phyloP scores from a whole-genome alignment of 2,113 vertebrate genomes.

The Gallinago jamesoni region DNA sequence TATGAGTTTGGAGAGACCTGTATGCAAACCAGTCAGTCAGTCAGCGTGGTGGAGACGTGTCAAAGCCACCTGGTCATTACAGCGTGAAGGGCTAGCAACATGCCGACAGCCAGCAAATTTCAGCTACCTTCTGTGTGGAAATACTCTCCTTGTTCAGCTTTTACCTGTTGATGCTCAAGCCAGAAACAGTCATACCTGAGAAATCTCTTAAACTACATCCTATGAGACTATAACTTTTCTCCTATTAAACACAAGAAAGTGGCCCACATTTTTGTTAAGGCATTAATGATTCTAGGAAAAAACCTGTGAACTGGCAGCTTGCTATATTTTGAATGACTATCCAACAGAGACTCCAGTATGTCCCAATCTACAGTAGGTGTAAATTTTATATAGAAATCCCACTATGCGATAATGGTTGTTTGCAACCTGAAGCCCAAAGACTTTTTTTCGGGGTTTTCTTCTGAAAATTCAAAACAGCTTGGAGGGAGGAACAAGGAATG shows the following conservation, averaged over 20 bases:
- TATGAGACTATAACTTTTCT: not conserved
- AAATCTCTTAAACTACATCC: not conserved
- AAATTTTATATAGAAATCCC: not conserved
- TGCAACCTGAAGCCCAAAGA: not conserved
- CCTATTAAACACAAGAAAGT: not conserved
- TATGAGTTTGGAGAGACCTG: not conserved
- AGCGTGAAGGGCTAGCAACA: not conserved
- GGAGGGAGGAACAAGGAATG: not conserved
- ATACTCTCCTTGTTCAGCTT: not conserved
- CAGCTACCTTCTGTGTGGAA: not conserved
- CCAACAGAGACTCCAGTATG: not conserved
- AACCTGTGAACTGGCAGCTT: not conserved
- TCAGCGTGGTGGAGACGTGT: accelerated
- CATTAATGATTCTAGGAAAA: not conserved
- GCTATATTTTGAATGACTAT: not conserved
- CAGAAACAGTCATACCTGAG: not conserved
- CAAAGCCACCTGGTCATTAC: not conserved
- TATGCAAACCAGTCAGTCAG: not conserved
- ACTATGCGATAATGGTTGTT: not conserved
- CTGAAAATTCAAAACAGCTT: not conserved
- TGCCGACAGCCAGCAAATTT: not conserved
- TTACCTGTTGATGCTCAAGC: not conserved
- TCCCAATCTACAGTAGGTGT: not conserved
- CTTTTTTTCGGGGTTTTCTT: not conserved
- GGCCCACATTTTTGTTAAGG: not conserved